Evolutionary conservation across 2,797 vertebrate species (phyloP).

Genomic region (Argentina silus): DNA sequence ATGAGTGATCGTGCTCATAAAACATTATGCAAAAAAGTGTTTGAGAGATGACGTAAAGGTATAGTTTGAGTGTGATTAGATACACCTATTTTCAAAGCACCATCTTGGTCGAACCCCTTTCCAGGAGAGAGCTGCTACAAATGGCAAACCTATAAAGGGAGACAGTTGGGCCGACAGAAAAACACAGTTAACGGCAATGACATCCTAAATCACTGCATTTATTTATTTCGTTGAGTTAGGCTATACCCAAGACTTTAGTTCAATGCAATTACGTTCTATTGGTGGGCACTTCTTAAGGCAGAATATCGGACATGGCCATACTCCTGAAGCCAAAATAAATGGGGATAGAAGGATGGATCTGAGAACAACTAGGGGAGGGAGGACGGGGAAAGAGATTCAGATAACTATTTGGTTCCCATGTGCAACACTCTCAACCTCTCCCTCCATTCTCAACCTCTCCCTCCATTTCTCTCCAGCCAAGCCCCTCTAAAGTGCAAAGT

Average conservation of each 20-base stretch:
- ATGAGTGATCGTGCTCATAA: neutral
- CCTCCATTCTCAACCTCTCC: neutral
- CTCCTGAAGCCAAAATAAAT: neutral
- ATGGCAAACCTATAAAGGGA: neutral
- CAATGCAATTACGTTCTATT: neutral
- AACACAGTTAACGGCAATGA: neutral
- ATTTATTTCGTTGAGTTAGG: neutral
- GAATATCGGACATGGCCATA: constrained; percentile 11
- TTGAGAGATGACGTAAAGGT: constrained; percentile 2
- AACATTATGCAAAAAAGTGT: neutral
- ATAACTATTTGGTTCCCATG: constrained; percentile 3
- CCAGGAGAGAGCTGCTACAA: neutral
- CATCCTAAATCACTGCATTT: neutral
- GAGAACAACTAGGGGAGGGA: neutral
- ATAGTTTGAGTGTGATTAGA: neutral
- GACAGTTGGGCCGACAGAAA: neutral
- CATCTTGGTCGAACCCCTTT: neutral
- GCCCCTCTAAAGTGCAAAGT: constrained; percentile 7
- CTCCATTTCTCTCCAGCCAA: neutral
- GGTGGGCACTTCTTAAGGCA: constrained; percentile 18
- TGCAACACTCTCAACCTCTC: neutral
- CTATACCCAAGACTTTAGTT: neutral
- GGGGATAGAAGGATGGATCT: neutral
- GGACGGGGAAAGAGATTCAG: neutral
- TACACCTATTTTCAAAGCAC: neutral